Percentiles rank a stretch among this genome's conserved stretches.
Conservation (phyloP, 2,888 invertebrate species). For the Caenorhabditis sp. region DNA sequence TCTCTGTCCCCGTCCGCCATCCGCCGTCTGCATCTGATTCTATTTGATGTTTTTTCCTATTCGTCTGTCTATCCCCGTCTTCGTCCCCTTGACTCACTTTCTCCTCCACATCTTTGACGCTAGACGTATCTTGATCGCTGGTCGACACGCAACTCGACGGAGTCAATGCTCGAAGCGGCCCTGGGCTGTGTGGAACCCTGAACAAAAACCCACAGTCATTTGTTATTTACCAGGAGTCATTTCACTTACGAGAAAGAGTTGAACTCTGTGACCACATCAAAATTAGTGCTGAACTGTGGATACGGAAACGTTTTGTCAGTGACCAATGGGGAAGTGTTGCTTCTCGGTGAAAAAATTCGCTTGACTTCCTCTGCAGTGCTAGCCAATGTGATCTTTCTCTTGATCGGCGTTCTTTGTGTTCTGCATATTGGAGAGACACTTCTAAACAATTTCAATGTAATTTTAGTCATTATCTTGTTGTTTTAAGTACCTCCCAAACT, state of each 20-base stretch:
- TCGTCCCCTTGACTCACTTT: slow-evolving; percentile 48
- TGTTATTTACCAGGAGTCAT: neutral
- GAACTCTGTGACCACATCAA: slow-evolving; percentile 30
- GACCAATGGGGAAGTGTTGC: slow-evolving; percentile 69
- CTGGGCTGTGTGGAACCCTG: slow-evolving; percentile 62
- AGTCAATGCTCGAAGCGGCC: slow-evolving; percentile 16
- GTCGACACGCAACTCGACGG: slow-evolving; percentile 35
- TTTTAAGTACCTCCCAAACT: slow-evolving; percentile 58
- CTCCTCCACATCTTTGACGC: slow-evolving; percentile 43
- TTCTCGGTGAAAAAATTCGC: slow-evolving; percentile 28
- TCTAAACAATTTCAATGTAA: slow-evolving; percentile 20
- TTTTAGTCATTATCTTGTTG: no score
- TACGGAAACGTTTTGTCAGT: slow-evolving; percentile 69
- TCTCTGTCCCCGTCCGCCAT: slow-evolving; percentile 19
- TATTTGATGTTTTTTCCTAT: no score
- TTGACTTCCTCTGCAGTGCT: slow-evolving; percentile 38
- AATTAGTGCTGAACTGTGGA: slow-evolving; percentile 33
- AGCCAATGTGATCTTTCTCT: slow-evolving; percentile 40
- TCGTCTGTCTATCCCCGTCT: no score
- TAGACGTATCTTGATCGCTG: slow-evolving; percentile 29
- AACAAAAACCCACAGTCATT: no score
- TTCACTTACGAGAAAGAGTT: slow-evolving; percentile 58
- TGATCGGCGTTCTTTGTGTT: slow-evolving; percentile 13
- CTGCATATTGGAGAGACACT: slow-evolving; percentile 55
- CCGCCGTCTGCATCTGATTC: slow-evolving; percentile 26